phyloP scores from a whole-genome alignment of 2,888 invertebrate species.

The Gymnosoma rotundatum region DNA sequence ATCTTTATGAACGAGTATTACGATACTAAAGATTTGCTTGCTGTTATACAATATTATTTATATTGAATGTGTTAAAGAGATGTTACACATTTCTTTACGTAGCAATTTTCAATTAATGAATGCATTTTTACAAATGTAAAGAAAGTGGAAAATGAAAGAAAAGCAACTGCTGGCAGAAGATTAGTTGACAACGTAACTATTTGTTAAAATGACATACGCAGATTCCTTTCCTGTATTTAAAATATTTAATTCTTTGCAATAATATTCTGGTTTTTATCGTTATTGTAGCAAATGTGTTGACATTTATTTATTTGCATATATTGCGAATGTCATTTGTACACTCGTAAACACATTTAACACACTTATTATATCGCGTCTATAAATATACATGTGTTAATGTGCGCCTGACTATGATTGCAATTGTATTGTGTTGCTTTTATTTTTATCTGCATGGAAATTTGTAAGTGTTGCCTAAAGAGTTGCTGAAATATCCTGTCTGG shows the following conservation, averaged over 20 bases:
- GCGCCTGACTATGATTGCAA: slow-evolving; percentile 5
- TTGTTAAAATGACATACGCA: slow-evolving; percentile 41
- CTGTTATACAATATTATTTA: too few species aligned
- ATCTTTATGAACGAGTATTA: too few species aligned
- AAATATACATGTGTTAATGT: slow-evolving; percentile 27
- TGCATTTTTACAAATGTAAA: not conserved
- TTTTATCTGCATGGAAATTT: slow-evolving; percentile 18
- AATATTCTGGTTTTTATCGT: slow-evolving; percentile 48
- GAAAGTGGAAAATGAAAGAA: not conserved
- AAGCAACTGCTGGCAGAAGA: slow-evolving; percentile 7
- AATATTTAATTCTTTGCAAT: slow-evolving; percentile 49
- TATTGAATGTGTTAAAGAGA: too few species aligned
- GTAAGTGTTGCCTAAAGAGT: slow-evolving; percentile 43
- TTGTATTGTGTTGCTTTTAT: slow-evolving; percentile 21
- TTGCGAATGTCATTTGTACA: slow-evolving; percentile 55
- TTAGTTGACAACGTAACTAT: slow-evolving; percentile 26
- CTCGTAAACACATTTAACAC: slow-evolving; percentile 47
- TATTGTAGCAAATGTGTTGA: slow-evolving; percentile 61
- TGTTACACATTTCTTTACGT: not conserved
- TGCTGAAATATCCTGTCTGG: slow-evolving; percentile 46
- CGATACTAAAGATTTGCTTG: too few species aligned
- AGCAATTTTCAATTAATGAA: not conserved
- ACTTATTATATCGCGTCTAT: not conserved
- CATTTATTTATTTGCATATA: slow-evolving; percentile 49
- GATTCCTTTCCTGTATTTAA: slow-evolving; percentile 28